Evolutionary conservation across 2,113 vertebrate genomes (phyloP).

Genomic region (Donacobius atricapilla): DNA sequence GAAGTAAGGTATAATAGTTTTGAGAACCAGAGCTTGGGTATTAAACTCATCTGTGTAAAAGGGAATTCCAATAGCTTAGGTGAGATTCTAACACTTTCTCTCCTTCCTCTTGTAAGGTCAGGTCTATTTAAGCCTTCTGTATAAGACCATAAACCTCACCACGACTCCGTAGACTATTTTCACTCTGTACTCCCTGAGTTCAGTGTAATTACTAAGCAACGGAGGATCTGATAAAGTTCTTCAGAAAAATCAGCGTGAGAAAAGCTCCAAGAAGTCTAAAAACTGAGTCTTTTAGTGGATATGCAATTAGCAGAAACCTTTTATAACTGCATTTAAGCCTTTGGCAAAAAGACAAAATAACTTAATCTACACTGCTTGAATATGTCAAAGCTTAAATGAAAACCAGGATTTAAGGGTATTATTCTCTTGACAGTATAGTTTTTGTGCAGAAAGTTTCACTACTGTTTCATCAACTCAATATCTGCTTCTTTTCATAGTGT

Average conservation of each 20-base stretch:
- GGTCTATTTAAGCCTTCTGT: background rate
- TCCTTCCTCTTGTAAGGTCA: background rate
- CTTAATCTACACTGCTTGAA: background rate
- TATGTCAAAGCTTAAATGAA: background rate
- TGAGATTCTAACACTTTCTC: background rate
- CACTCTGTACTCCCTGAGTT: background rate
- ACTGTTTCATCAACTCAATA: background rate
- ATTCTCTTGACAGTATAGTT: background rate
- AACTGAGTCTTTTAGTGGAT: background rate
- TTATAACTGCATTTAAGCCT: background rate
- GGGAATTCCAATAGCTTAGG: background rate
- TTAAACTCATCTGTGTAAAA: constrained; percentile 5
- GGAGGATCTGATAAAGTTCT: background rate
- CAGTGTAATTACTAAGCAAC: background rate
- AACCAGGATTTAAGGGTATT: background rate
- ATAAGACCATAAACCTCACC: background rate
- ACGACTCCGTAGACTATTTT: background rate
- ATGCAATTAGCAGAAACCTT: background rate
- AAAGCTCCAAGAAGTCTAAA: background rate
- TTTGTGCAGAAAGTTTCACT: background rate
- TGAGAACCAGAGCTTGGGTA: background rate
- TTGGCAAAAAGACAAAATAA: background rate
- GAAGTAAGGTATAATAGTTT: constrained; percentile 1
- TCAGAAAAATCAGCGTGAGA: background rate
- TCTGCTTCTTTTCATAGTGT: background rate